Base-by-base conservation (phyloP, 2,888 invertebrate genomes). In the Euzetes globulus region DNA sequence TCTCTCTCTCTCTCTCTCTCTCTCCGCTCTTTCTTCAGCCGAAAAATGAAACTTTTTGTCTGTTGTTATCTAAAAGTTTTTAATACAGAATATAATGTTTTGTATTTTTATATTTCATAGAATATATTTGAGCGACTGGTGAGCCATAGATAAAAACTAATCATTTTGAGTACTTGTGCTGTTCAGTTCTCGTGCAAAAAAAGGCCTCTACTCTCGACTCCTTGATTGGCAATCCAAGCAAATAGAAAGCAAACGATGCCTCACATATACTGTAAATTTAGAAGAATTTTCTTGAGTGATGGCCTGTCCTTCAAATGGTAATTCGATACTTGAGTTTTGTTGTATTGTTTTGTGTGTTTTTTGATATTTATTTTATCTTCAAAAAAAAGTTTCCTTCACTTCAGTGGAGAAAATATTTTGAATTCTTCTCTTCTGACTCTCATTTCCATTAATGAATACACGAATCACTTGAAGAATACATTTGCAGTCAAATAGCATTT, bases 81-180 rank as follows among this genome's bases (percentile, higher is more conserved):
- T 55, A 55, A 55, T 55, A 55, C 6, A 55, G 55, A 55, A 22
- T 55, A 25, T 55, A 55, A 25, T 55, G 25, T 55, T 13, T 55
- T 55, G 13, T 55, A 25, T 55, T 22, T 55, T 19, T 55, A 19
- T 55, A 6, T 47, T 22, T 25, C 7, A 13, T 41, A 13, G 7
- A 41, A 55, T 55, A 55, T 55, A 55, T 55, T 55, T 55, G 55
- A 55, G 55, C 22, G 55, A 55, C 55, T 55, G 55, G 55, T 55
- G 55, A 55, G 11, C 55, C 55, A 55, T 19, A 55, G 19, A 55
- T 55, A 55, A 55, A 52, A 55, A 55, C 55, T 25, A 55, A 55
- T 55, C 55, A 55, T 22, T 55, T 55, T 22, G 25, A 55, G 55
- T 55, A 55, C 55, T 55, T 41, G 41, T 41, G 41, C 50, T 50